Conservation (phyloP, 2,888 invertebrate species). For the Linnaemya tessellans region DNA sequence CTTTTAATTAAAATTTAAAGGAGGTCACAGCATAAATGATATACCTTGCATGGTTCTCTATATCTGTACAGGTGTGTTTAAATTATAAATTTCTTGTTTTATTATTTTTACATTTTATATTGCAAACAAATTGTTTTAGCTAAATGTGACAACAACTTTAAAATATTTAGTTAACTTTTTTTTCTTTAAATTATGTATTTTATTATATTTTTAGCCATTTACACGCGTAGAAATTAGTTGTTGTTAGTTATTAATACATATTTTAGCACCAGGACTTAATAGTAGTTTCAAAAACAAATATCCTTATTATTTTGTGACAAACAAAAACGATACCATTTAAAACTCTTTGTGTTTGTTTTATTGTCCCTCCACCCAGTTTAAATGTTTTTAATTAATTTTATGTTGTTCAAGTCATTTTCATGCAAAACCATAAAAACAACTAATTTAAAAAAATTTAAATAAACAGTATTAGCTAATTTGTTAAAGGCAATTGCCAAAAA, state of each 20-base stretch:
- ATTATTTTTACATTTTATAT: conserved; percentile 38
- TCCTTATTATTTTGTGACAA: conserved; percentile 1
- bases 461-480: conserved; percentile 56
- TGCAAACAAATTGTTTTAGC: conserved; percentile 47
- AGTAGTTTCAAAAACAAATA: conserved; percentile 50
- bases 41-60: conserved; percentile 83
- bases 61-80: conserved; percentile 83
- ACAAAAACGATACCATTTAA: conserved; percentile 45
- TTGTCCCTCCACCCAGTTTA: conserved; percentile 36
- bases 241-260: conserved; percentile 41
- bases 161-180: conserved; percentile 57
- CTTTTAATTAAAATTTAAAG: conserved; percentile 75
- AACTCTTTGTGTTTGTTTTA: conserved; percentile 52
- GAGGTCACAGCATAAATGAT: conserved; percentile 81
- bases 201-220: conserved; percentile 70
- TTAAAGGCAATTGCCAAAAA: neutral
- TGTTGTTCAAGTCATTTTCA: conserved; percentile 54
- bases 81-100: conserved; percentile 61
- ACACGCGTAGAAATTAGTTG: conserved; percentile 70
- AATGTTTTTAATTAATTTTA: conserved; percentile 50
- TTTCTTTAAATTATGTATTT: conserved; percentile 51
- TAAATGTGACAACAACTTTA: conserved; percentile 16
- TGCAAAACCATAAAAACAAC: conserved; percentile 33
- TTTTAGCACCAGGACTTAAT: conserved; percentile 62
- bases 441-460: conserved; percentile 25